A percentile compares a stretch with the other conserved stretches of the same genome.
These are phyloP conservation scores for Dione juno DNA, from an alignment of 2,888 invertebrate species.

Conservation along the genomic window DNA sequence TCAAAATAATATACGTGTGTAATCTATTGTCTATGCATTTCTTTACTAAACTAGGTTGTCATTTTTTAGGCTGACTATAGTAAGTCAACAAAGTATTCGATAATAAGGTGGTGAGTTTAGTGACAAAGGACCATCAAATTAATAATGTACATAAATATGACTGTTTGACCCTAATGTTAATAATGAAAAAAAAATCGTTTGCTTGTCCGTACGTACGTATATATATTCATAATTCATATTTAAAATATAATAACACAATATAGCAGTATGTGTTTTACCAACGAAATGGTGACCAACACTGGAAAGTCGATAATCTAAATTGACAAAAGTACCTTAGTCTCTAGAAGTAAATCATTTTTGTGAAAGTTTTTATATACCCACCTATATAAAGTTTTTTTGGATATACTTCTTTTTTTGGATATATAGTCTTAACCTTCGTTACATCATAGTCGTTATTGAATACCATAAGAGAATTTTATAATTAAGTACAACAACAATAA, in stretches of 20 bases:
- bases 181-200: background rate
- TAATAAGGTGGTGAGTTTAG: background rate
- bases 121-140: background rate
- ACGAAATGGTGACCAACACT: background rate
- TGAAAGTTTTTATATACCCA: background rate
- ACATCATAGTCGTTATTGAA: too few relatives aligned
- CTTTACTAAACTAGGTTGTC: too few relatives aligned
- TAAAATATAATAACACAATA: background rate
- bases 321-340: background rate
- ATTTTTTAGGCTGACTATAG: too few relatives aligned
- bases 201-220: background rate
- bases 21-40: too few relatives aligned
- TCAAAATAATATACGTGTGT: background rate
- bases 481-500: too few relatives aligned
- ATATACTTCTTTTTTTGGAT: too few relatives aligned
- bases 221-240: background rate
- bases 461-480: too few relatives aligned
- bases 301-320: background rate
- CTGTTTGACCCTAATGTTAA: background rate
- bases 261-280: background rate
- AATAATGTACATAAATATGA: background rate
- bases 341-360: background rate
- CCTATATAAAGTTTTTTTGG: too few relatives aligned
- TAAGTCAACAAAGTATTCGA: too few relatives aligned
- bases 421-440: too few relatives aligned